Evolutionary conservation across 2,888 invertebrate species (phyloP).

Genomic region (Tenthredo scrophulariae): DNA sequence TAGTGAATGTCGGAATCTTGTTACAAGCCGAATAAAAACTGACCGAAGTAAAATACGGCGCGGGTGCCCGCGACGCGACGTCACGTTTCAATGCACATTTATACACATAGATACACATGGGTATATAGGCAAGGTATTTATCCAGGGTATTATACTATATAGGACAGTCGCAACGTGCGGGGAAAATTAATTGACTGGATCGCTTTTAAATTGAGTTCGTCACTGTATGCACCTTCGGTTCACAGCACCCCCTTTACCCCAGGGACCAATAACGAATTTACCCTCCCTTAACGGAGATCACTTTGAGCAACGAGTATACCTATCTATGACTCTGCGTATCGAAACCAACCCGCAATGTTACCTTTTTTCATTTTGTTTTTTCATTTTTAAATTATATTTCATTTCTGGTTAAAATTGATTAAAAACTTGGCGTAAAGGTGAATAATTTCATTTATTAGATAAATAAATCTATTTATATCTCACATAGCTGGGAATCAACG

Average conservation of each 20-base stretch:
- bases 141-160: conserved; percentile 1
- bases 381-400: background rate
- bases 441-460: too few species aligned
- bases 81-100: background rate
- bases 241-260: background rate
- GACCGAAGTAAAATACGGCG: conserved; percentile 27
- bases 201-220: conserved; percentile 43
- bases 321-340: background rate
- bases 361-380: background rate
- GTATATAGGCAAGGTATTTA: background rate
- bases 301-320: conserved; percentile 9
- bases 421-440: background rate
- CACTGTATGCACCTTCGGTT: conserved; percentile 34
- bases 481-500: background rate
- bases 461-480: background rate
- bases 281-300: conserved; percentile 31
- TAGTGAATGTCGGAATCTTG: conserved; percentile 49
- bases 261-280: conserved; percentile 41
- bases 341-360: background rate
- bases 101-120: background rate
- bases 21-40: conserved; percentile 8
- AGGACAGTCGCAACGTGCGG: conserved; percentile 15
- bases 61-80: background rate
- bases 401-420: background rate
- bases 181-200: conserved; percentile 43